A percentile compares a stretch with the other conserved stretches of the same genome.
Evolutionary conservation across 2,888 invertebrate genomes (phyloP).

Genomic region (Lasioglossum figueresi): DNA sequence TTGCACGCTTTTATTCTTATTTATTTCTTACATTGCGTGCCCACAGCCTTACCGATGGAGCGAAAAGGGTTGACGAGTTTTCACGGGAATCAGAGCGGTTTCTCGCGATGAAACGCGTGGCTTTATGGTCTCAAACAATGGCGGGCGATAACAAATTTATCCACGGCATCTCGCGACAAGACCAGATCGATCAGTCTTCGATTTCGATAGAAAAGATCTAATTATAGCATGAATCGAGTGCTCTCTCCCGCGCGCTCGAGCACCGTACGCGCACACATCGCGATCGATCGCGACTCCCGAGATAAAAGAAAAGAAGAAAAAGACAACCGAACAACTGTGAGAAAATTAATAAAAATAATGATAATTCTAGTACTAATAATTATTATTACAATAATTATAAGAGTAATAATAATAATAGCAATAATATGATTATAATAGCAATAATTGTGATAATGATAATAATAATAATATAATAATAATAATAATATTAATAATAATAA

Average conservation of each 20-base stretch:
- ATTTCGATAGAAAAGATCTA: neutral
- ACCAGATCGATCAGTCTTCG: neutral
- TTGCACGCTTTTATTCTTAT: no score
- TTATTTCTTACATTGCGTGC: no score
- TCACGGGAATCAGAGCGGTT: neutral
- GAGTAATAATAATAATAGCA: conserved; percentile 59
- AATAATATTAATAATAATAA: conserved; percentile 67
- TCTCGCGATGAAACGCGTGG: neutral
- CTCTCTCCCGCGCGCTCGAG: neutral
- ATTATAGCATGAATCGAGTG: neutral
- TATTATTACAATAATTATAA: conserved; percentile 61
- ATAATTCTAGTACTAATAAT: conserved; percentile 62
- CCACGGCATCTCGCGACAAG: neutral
- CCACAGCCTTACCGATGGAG: neutral
- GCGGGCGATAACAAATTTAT: neutral
- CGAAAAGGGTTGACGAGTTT: neutral
- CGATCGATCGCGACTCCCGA: conserved; percentile 33
- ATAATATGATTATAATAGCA: conserved; percentile 57
- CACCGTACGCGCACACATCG: conserved; percentile 41
- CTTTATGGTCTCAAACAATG: neutral
- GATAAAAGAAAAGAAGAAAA: neutral
- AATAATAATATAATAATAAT: conserved; percentile 52
- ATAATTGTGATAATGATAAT: conserved; percentile 54
- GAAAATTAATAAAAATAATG: conserved; percentile 58
- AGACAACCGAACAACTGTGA: conserved; percentile 38